Conservation (phyloP, 2,113 vertebrate species). For the Cephalopterus ornatus region DNA sequence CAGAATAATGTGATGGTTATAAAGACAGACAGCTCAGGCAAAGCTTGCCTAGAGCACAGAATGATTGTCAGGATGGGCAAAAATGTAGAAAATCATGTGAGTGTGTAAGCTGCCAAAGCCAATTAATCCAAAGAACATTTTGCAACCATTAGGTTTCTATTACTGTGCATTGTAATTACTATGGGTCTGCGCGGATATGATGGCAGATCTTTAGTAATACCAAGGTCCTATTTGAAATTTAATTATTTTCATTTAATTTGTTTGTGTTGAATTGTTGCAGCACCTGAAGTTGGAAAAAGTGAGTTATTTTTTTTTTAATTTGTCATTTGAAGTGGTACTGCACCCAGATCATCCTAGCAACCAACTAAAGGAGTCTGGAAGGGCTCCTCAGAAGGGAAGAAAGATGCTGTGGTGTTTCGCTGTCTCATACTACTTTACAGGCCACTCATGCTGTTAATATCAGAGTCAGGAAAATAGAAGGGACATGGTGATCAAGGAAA, state of each 20-base stretch:
- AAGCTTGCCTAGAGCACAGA: slow-evolving; percentile 56
- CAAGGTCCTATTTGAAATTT: not conserved
- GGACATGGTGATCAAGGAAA: not conserved
- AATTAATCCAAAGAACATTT: slow-evolving; percentile 68
- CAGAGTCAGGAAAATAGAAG: not conserved
- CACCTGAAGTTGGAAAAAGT: not conserved
- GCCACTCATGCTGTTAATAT: not conserved
- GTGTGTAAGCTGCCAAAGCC: slow-evolving; percentile 70
- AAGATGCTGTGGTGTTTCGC: not conserved
- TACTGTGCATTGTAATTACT: slow-evolving; percentile 35
- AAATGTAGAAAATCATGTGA: slow-evolving; percentile 70
- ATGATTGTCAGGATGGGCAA: slow-evolving; percentile 71
- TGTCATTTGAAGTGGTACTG: not conserved
- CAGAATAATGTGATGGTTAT: slow-evolving; percentile 72
- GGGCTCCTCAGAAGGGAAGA: not conserved
- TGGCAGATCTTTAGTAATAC: not conserved
- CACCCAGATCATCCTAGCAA: not conserved
- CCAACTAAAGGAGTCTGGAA: not conserved
- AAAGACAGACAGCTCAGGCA: slow-evolving; percentile 66
- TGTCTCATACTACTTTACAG: not conserved
- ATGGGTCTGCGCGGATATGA: not conserved
- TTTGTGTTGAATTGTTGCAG: not conserved
- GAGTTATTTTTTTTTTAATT: not conserved
- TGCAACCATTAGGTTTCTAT: slow-evolving; percentile 64
- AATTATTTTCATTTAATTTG: slow-evolving; percentile 37